Base-by-base conservation (phyloP, 2,113 vertebrate genomes). In the Empidonax alnorum region DNA sequence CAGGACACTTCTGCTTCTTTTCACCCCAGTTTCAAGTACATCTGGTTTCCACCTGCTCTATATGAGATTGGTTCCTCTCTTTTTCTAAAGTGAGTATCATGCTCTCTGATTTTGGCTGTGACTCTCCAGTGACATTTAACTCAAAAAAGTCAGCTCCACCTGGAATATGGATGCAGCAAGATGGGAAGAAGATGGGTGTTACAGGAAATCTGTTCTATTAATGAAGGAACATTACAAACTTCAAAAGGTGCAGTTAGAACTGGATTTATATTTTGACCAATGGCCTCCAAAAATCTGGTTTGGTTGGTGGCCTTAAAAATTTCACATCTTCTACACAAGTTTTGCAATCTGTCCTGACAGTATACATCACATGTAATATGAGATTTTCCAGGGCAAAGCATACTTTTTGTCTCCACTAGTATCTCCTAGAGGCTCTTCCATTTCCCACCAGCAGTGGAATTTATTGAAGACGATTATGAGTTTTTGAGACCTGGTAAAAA, bases 21-120 rank as follows among this genome's bases (percentile, higher is more conserved):
- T 94, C 87, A 94, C 79, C 74, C 87, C 41, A 74, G 55, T 63
- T 96, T 81, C 76, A 81, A 81, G 52, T 89, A 92, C 97, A 97
- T 97, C 95, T 97, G 97, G 83, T 94, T 96, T 96, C 89, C 96
- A 97, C 96, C 95, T 97, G 97, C 81, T 90, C 49, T 37, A 2
- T 78, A 75, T 65, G 92, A 92, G 93, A 90, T n/a, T 75, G 50
- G 50, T 91, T 93, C 77, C 62, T 96, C 93, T 61, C 42, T 87
- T 89, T 94, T 82, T 73, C 66, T 81, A 84, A 88, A n/a, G 23
- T 37, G 44, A 93, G 41, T 62, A 53, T 90, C 68, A 44, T 44
- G 59, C 5, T 90, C 24, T 84, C 47, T 35, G 11, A 3, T 66
- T 92, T 81, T 85, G 77, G 71, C 85, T 1, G 2, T 73, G 74